These are phyloP conservation scores for Alentia gelatinosa DNA, from an alignment of 2,888 invertebrate species.

Conservation along the genomic window DNA sequence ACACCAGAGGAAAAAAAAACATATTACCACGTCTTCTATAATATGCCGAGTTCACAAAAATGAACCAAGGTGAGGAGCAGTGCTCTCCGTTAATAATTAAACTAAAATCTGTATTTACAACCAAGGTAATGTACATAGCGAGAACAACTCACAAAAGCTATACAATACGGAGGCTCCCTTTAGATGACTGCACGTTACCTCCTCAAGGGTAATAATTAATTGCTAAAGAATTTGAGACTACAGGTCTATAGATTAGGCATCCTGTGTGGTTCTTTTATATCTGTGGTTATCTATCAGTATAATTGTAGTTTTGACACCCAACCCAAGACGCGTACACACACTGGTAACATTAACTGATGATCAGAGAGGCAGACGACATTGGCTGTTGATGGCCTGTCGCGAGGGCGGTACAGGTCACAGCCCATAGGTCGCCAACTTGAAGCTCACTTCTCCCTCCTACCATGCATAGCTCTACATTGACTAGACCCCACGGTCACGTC, in stretches of 20 bases:
- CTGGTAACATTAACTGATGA: background rate
- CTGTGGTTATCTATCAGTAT: constrained; percentile 6
- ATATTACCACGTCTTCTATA: background rate
- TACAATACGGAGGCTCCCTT: constrained; percentile 27
- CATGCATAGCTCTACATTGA: constrained; percentile 42
- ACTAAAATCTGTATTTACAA: constrained; percentile 37
- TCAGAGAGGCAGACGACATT: background rate
- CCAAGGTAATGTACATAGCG: constrained; percentile 51
- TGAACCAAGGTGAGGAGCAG: constrained; percentile 1
- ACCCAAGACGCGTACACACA: constrained; percentile 34
- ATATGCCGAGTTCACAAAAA: constrained; percentile 8
- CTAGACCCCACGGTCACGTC: constrained; percentile 19
- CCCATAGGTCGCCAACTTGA: too few species aligned
- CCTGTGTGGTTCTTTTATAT: background rate
- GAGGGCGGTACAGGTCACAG: background rate
- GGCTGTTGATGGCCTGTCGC: background rate
- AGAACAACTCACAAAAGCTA: constrained; percentile 51
- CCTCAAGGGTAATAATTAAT: background rate
- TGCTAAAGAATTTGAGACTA: background rate
- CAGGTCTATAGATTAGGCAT: constrained; percentile 24
- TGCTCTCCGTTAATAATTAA: constrained; percentile 13
- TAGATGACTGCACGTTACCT: background rate
- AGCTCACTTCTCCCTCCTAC: background rate
- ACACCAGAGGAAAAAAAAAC: background rate
- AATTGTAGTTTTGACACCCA: background rate